phyloP scores from a whole-genome alignment of 2,113 vertebrate species.

The Murina feae region DNA sequence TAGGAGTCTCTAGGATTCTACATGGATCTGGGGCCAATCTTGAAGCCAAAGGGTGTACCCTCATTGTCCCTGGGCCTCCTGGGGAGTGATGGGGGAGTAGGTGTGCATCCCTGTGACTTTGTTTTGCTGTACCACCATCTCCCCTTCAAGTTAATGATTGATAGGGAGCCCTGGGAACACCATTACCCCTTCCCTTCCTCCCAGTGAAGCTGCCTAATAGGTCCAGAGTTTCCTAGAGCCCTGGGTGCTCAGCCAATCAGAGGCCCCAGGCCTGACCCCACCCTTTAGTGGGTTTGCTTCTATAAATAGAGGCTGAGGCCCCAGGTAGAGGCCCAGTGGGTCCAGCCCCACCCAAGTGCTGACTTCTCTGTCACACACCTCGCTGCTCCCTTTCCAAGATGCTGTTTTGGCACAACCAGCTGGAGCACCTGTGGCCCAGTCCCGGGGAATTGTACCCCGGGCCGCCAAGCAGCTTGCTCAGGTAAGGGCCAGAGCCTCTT shows the following conservation, averaged over 20 bases:
- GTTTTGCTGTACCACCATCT: neutral
- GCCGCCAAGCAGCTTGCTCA: conserved; percentile 50
- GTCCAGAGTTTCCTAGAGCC: neutral
- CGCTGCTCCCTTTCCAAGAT: conserved; percentile 24
- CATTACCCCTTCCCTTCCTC: neutral
- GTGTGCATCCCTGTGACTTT: neutral
- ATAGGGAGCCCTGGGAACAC: neutral
- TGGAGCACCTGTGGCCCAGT: conserved; percentile 65
- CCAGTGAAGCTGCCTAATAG: neutral
- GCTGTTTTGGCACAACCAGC: conserved; percentile 75
- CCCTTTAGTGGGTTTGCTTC: neutral
- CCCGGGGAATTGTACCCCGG: conserved; percentile 57
- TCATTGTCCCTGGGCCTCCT: neutral
- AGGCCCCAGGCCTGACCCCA: neutral
- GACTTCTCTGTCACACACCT: neutral
- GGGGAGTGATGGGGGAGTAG: neutral
- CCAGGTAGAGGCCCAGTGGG: neutral
- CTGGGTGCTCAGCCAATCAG: neutral
- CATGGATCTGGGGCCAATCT: neutral
- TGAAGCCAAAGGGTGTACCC: neutral
- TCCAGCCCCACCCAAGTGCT: neutral
- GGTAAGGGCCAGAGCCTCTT: conserved; percentile 33
- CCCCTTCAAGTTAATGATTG: neutral
- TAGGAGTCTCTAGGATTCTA: neutral
- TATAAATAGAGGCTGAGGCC: neutral